phyloP scores from a whole-genome alignment of 2,888 invertebrate species.

The Malthinus flaveolus region DNA sequence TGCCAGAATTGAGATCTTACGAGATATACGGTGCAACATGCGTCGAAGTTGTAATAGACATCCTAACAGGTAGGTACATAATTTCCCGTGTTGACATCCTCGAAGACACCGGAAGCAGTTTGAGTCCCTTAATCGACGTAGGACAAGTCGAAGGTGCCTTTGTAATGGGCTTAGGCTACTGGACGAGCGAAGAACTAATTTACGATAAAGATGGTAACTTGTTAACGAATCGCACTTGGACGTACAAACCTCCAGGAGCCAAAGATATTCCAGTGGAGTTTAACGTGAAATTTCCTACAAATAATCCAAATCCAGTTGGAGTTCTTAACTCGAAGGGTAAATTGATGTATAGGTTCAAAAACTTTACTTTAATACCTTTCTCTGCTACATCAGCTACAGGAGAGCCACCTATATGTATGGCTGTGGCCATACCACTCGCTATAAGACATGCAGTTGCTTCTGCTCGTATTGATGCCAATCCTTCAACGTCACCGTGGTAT shows the following conservation, averaged over 20 bases:
- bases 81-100: constrained; percentile 69
- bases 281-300: constrained; percentile 68
- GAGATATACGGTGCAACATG: constrained; percentile 64
- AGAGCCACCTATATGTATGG: constrained; percentile 65
- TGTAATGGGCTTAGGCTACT: constrained; percentile 64
- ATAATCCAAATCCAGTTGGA: constrained; percentile 66
- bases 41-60: constrained; percentile 75
- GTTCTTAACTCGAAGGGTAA: constrained; percentile 75
- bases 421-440: constrained; percentile 53
- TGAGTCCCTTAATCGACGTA: constrained; percentile 72
- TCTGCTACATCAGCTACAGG: constrained; percentile 59
- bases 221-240: constrained; percentile 80
- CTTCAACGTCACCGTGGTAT: constrained; percentile 35
- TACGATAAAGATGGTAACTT: constrained; percentile 66
- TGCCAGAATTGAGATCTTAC: too few species aligned
- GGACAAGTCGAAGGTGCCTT: constrained; percentile 82
- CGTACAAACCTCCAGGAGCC: constrained; percentile 74
- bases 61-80: constrained; percentile 76
- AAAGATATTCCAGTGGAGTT: constrained; percentile 81
- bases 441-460: constrained; percentile 42
- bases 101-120: constrained; percentile 73
- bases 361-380: too few species aligned
- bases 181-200: constrained; percentile 73
- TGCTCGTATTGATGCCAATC: constrained; percentile 38
- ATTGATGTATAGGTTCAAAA: too few species aligned